Base-by-base conservation (phyloP, 2,113 vertebrate genomes). In the Genyomyrus donnyi region DNA sequence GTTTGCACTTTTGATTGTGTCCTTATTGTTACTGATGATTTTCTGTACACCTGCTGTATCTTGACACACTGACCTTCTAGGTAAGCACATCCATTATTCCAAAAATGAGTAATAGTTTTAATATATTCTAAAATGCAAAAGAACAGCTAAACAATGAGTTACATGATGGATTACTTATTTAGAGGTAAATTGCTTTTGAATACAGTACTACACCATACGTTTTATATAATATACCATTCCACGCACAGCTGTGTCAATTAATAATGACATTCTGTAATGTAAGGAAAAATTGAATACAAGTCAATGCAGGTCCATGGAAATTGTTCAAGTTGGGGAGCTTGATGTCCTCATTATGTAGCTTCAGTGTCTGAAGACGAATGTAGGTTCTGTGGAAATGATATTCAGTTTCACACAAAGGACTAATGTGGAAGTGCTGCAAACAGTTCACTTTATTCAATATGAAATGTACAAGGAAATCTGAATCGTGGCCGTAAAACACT, bases 301-400 rank as follows among this genome's bases (percentile, higher is more conserved):
- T 85, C 85, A 27, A 52, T 13, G 7, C 13, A 85, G 83, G 46
- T 90, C 27, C 31, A 52, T 19, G 19, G 58, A 87, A 90, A 87
- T 90, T 35, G 46, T 77, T 87, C 31, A 74, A 87, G 84, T 70
- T 56, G 31, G 58, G 74, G 87, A 62, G n/a, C 89, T 35, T 39
- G 84, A 70, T 87, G 58, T 74, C 85, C 66, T 90, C 84, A 90
- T 90, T 87, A 87, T 21, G 11, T 15, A 35, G 45, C 58, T 35
- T 5, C 46, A 49, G 85, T 58, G 53, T 87, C 84, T 90, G 58
- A 87, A 49, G 84, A 90, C 84, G 15, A 85, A 52, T 87, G 84
- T 39, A 87, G 86, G 74, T 74, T 90, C 19, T 87, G 87, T 90
- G 46, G 85, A 90, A 87, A 87, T 90, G n/a, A 10, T 49, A 87